Evolutionary conservation across 2,797 vertebrate genomes (phyloP).

Genomic region (Denticeps clupeoides): DNA sequence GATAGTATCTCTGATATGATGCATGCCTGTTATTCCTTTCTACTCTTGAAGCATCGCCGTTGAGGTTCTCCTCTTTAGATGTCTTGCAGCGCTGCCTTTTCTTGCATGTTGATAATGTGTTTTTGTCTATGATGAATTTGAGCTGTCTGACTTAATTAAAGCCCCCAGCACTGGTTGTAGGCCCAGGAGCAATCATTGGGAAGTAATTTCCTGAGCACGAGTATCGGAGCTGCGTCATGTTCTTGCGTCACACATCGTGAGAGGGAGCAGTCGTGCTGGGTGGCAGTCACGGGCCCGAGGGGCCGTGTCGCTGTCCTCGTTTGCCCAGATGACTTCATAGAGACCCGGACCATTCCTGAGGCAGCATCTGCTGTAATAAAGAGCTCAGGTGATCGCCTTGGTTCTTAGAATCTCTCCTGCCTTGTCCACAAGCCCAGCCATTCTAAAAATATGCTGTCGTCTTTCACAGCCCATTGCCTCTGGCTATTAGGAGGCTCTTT

Average conservation of each 20-base stretch:
- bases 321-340: slow-evolving; percentile 1
- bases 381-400: background rate
- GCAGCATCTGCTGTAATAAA: background rate
- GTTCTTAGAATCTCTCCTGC: background rate
- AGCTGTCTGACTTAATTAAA: slow-evolving; percentile 31
- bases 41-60: no score
- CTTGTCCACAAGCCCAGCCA: background rate
- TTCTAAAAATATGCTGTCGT: background rate
- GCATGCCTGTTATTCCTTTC: no score
- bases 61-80: no score
- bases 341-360: background rate
- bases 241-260: slow-evolving; percentile 20
- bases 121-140: background rate
- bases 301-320: slow-evolving; percentile 1
- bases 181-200: slow-evolving; percentile 16
- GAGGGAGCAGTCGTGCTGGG: slow-evolving; percentile 22
- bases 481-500: background rate
- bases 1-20: no score
- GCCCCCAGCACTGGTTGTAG: slow-evolving; percentile 11
- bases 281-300: background rate
- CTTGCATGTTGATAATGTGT: no score
- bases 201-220: slow-evolving; percentile 26
- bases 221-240: slow-evolving; percentile 18
- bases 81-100: no score
- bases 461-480: background rate